Base-by-base conservation (phyloP, 2,888 invertebrate species). In the Nomada flava region DNA sequence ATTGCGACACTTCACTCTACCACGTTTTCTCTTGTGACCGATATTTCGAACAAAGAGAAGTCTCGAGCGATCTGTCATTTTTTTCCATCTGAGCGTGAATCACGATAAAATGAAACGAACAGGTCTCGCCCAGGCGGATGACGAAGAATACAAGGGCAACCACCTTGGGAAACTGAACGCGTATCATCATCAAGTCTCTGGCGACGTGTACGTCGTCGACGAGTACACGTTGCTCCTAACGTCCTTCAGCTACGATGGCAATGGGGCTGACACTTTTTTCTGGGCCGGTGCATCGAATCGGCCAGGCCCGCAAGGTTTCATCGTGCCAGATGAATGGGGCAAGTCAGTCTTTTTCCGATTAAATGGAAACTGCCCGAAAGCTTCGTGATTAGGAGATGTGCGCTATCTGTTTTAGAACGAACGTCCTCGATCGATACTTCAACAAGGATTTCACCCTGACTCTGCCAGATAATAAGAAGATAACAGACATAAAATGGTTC, bases 161-260 rank as follows among this genome's bases (percentile, higher is more conserved):
- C 96, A 96, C 88, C 94, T 98, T 76, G 98, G 98, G 9, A 97
- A 97, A 94, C 94, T 98, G 62, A 98, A 98, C 94, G 97, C 98
- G 0, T 98, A 98, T 92, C 98, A 98, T 93, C 98, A 98, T 93
- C 98, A 97, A 95, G 98, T 98, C 0, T 96, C 97, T 0, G 98
- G 98, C 7, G 97, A 97, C 87, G 96, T 98, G 76, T 98, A 97
- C 93, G 98, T 98, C 0, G 97, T 98, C 2, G 97, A 98, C 92
- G 97, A 97, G 90, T 97, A 95, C 93, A 98, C 98, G 0, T 94
- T 98, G 70, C 94, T 98, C 13, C 93, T 98, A 79, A 96, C 96
- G 26, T 96, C 96, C 84, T 98, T 98, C 92, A 97, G 96, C 92
- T 98, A 98, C 89, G 98, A 98, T 92, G 98, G 98, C 57, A 97